Evolutionary conservation across 2,113 vertebrate species (phyloP), one percentile per base, ranked within the genome.

Genomic region (Oreocharis arfaki): DNA sequence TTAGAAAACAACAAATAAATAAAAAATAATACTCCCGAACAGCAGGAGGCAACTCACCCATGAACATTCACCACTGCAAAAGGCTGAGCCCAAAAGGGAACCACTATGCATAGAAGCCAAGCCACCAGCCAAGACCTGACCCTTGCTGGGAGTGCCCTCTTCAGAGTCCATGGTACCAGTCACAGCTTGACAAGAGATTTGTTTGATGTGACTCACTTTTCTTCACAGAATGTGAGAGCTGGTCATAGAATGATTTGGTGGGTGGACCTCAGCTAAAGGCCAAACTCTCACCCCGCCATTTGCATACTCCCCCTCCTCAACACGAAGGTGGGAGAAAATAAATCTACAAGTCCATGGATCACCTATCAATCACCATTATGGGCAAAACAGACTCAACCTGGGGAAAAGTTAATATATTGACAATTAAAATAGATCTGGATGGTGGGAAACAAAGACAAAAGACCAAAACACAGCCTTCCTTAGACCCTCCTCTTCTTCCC

Each of bases 391-490:
- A 60, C 11, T 49, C 41, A 55, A 13, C 11, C 7, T 46, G 4
- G 22, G 46, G 33, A 70, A 53, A 85, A 46, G 20, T 19, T 33
- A 28, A 44, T 11, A 13, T n/a, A 64, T 1, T 83, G 16, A 70
- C 22, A 79, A 44, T 17, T 64, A 70, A 70, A 75, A 75, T 15
- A 84, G 35, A 70, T 30, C 35, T 46, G 30, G 28, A 11, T 52
- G 52, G 35, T 47, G 8, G 42, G 30, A 90, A 84, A 74, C 14
- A 65, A 59, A 68, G 27, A 63, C 10, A 60, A 46, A 39, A 56
- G 68, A 53, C 0, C 6, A n/a, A 64, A 83, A 33, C 1, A 0
- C 2, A 27, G 24, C 19, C 6, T 26, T 63, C 10, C 10, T 6
- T 1, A 7, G 1, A 65, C 1, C 5, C 4, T 20, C 9, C 30